These are phyloP conservation scores for Neodiprion lecontei DNA, from an alignment of 1,140 invertebrate genomes.

Conservation along the genomic window DNA sequence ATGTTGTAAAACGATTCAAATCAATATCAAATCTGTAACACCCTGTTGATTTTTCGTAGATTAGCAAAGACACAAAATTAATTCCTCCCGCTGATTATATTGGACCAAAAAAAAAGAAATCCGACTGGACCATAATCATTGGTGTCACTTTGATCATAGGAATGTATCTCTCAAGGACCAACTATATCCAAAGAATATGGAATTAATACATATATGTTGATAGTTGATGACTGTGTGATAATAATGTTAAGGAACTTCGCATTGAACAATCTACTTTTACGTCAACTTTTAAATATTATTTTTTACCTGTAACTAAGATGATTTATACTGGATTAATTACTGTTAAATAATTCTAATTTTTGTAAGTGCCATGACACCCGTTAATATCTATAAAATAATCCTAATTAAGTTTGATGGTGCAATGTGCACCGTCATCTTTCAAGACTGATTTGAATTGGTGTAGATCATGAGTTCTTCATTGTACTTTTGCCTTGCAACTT, in stretches of 20 bases:
- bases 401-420: no score
- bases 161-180: conserved; percentile 42
- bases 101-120: conserved; percentile 33
- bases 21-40: conserved; percentile 16
- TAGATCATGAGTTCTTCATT: no score
- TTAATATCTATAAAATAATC: background rate
- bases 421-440: no score
- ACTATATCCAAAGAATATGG: conserved; percentile 34
- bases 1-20: background rate
- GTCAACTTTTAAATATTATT: background rate
- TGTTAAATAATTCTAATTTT: background rate
- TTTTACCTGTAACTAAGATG: background rate
- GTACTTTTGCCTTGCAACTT: no score
- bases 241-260: background rate
- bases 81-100: conserved; percentile 44
- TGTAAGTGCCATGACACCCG: background rate
- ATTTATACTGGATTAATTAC: background rate
- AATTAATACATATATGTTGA: conserved; percentile 21
- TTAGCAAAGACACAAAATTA: conserved; percentile 37
- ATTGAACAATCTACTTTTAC: background rate
- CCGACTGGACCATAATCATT: conserved; percentile 41
- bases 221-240: background rate
- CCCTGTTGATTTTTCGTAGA: conserved; percentile 32
- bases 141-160: conserved; percentile 39
- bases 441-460: no score